Evolutionary conservation across 2,113 vertebrate species (phyloP), one percentile per base, ranked within the genome.

Genomic region (Rousettus leschenaultii): DNA sequence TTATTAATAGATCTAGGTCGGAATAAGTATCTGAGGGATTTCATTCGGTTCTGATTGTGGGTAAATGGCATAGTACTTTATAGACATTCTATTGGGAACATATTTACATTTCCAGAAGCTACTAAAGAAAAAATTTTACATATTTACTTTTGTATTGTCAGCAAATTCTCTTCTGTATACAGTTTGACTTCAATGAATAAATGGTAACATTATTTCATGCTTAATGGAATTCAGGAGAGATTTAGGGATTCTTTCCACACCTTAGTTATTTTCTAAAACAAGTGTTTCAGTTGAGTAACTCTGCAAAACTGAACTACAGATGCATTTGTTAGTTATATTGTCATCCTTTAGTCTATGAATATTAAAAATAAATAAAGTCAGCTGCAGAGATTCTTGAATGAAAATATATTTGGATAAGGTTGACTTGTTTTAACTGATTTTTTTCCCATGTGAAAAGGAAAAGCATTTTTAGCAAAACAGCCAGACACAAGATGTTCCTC

Each of bases 351-450:
- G 33, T 91, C 26, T 87, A 24, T 87, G 53, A 95, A 53, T 96
- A 40, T 92, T 82, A 95, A 91, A 85, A 94, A 94, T 78, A 89
- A 83, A 45, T 70, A 77, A 51, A 83, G 16, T 93, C 48, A 82
- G 22, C 26, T 40, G 5, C 38, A 95, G 38, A 84, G 2, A 94
- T 79, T 86, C 15, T 91, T 95, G 74, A 92, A 63, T 83, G 95
- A 96, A 82, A 91, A 51, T 79, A 71, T 57, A 43, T 94, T 79
- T 95, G 40, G n/a, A 57, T 73, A 65, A 75, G 57, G 26, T 83
- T 91, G 85, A 91, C n/a, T 97, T 95, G 30, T 79, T 87, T 95
- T 77, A 96, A 97, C 63, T 89, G 30, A 95, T 78, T 96, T 89
- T 96, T 95, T 63, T 12, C 26, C 11, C 7, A 74, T 35, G 38